Percentiles rank a stretch among this genome's conserved stretches.
Evolutionary conservation across 2,888 invertebrate genomes (phyloP).

Genomic region (Caenorhabditis sp.): DNA sequence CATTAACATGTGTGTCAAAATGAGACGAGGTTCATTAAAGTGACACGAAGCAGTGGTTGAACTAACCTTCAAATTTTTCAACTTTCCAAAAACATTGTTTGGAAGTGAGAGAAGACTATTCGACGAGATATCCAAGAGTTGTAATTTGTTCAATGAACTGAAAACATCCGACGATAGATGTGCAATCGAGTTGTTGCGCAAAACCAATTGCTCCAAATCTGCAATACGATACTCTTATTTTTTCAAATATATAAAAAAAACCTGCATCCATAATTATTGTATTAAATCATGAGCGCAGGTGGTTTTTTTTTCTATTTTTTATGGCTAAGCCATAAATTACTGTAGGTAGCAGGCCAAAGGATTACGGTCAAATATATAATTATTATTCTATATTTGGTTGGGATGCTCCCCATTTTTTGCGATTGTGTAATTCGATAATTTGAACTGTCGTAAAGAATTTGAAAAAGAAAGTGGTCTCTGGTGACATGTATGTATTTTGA

Average conservation of each 20-base stretch:
- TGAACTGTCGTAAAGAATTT: background rate
- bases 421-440: background rate
- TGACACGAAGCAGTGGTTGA: background rate
- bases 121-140: conserved; percentile 35
- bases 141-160: conserved; percentile 31
- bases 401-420: background rate
- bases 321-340: conserved; percentile 37
- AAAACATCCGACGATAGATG: conserved; percentile 49
- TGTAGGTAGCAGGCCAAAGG: conserved; percentile 22
- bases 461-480: too few relatives aligned
- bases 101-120: conserved; percentile 49
- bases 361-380: conserved; percentile 1
- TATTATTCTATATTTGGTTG: background rate
- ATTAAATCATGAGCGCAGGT: background rate
- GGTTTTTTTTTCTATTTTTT: background rate
- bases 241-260: background rate
- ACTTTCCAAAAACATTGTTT: conserved; percentile 40
- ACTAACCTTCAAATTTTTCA: conserved; percentile 48
- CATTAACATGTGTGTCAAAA: conserved; percentile 31
- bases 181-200: conserved; percentile 48
- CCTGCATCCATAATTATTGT: background rate
- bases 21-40: conserved; percentile 5
- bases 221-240: conserved; percentile 11
- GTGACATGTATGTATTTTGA: too few relatives aligned
- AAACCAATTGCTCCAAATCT: conserved; percentile 48